Base-by-base conservation (phyloP, 2,113 vertebrate species). In the Gracilinanus agilis region DNA sequence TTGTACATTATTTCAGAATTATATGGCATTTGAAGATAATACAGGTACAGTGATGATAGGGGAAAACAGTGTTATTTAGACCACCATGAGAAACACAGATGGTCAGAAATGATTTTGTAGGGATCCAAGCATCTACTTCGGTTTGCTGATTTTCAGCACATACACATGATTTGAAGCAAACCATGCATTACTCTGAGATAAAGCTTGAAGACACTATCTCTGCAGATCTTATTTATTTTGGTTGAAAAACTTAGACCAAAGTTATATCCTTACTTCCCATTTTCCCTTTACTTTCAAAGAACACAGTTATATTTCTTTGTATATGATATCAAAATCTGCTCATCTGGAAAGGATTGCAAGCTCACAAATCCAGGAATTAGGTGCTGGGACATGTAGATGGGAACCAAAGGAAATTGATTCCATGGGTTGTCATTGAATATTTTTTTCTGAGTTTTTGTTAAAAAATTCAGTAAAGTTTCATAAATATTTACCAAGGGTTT, bases 381-480 rank as follows among this genome's bases (percentile, higher is more conserved):
- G 0, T 89, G 3, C 27, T 12, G 44, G 3, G 55, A 24, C 90
- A 0, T 21, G 2, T 90, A 88, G 7, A 55, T 27, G 44, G 53
- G 1, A 93, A 34, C 2, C 93, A 24, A 54, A 56, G 3, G 54
- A 34, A 93, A 55, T 0, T 90, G 12, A 24, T 0, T 11, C 49
- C 2, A n/a, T 19, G 9, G 27, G 27, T 0, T 0, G 12, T 53
- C 0, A 91, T 93, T 19, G 24, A 75, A 83, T 3, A 3, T 4
- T 89, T 93, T 89, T 93, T 55, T 91, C 44, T 29, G 75, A 89
- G 29, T 55, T 53, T 55, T 1, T 0, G 61, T 21, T 0, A 9
- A 1, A 34, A 1, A 23, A 0, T 0, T 75, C n/a, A 0, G 49
- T 75, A 83, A 19, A 0, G 12, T 83, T 40, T 49, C 0, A 54